Conservation (phyloP, 2,797 vertebrate species). For the Enoplosus armatus region DNA sequence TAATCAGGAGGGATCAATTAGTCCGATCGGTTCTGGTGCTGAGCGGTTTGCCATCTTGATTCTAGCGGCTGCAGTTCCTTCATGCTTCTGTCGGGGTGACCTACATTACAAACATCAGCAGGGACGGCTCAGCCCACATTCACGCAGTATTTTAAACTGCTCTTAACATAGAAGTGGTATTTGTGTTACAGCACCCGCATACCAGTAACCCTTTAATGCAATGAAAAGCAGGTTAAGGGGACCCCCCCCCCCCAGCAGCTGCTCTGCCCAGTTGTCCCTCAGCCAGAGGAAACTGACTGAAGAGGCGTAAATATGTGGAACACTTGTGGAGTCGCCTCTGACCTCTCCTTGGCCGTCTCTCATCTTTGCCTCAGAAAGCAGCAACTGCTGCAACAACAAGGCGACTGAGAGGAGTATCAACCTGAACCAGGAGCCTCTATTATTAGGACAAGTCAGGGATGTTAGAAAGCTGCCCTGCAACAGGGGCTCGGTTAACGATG, state of each 20-base stretch:
- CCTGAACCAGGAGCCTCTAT: slow-evolving; percentile 52
- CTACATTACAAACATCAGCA: neutral
- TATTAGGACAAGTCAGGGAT: slow-evolving; percentile 39
- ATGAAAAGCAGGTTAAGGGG: slow-evolving; percentile 35
- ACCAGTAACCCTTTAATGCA: neutral
- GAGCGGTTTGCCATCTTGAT: neutral
- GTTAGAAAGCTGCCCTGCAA: slow-evolving; percentile 45
- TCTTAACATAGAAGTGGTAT: slow-evolving; percentile 5
- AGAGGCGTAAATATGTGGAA: slow-evolving; percentile 40
- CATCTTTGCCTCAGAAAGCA: slow-evolving; percentile 49
- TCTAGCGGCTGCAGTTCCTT: too few relatives aligned
- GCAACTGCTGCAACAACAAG: slow-evolving; percentile 68
- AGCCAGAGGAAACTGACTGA: slow-evolving; percentile 34
- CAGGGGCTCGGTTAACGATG: too few relatives aligned
- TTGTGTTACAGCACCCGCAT: slow-evolving; percentile 9
- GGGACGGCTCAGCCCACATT: neutral
- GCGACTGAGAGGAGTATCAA: slow-evolving; percentile 22
- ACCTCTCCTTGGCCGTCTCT: slow-evolving; percentile 57
- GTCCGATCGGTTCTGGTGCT: neutral
- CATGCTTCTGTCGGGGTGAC: too few relatives aligned
- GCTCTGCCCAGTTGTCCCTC: slow-evolving; percentile 62
- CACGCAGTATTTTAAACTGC: neutral
- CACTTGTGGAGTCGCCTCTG: slow-evolving; percentile 52
- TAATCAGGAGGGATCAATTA: neutral
- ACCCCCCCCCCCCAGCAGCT: slow-evolving; percentile 51